Evolutionary conservation across 2,797 vertebrate genomes (phyloP).

Genomic region (Amblyopsis hoosieri): DNA sequence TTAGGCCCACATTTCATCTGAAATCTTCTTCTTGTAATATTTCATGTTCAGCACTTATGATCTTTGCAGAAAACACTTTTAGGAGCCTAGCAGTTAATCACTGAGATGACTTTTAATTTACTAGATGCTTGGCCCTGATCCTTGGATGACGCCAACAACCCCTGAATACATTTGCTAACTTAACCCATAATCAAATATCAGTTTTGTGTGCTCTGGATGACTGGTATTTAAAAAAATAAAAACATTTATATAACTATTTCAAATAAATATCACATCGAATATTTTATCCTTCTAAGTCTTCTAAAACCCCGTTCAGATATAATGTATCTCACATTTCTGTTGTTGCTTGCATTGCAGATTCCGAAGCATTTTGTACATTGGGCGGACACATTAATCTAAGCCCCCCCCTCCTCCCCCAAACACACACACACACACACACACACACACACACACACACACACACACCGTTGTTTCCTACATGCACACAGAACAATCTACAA

Average conservation of each 20-base stretch:
- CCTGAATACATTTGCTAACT: too few species aligned
- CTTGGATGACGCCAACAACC: too few species aligned
- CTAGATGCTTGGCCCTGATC: too few species aligned
- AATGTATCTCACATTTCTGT: slow-evolving; percentile 50
- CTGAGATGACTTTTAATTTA: too few species aligned
- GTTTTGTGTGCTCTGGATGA: too few species aligned
- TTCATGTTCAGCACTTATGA: too few species aligned
- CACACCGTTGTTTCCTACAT: slow-evolving; percentile 27
- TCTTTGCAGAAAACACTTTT: too few species aligned
- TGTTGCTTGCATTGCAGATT: slow-evolving; percentile 56
- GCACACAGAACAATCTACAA: slow-evolving; percentile 69
- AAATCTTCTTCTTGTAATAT: slow-evolving; percentile 33
- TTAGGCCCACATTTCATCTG: slow-evolving; percentile 73
- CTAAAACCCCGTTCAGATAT: slow-evolving; percentile 35
- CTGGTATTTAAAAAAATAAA: too few species aligned
- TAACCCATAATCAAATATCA: too few species aligned
- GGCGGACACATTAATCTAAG: slow-evolving; percentile 68
- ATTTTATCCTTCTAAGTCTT: slow-evolving; percentile 39
- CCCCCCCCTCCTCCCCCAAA: slow-evolving; percentile 28
- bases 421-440: too few species aligned
- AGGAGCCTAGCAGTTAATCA: too few species aligned
- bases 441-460: slow-evolving; percentile 7
- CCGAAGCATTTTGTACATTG: slow-evolving; percentile 62
- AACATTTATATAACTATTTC: too few species aligned
- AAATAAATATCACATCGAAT: slow-evolving; percentile 20